Evolutionary conservation across 2,888 invertebrate species (phyloP), one percentile per base, ranked within the genome.

Genomic region (Apotomis capreana): DNA sequence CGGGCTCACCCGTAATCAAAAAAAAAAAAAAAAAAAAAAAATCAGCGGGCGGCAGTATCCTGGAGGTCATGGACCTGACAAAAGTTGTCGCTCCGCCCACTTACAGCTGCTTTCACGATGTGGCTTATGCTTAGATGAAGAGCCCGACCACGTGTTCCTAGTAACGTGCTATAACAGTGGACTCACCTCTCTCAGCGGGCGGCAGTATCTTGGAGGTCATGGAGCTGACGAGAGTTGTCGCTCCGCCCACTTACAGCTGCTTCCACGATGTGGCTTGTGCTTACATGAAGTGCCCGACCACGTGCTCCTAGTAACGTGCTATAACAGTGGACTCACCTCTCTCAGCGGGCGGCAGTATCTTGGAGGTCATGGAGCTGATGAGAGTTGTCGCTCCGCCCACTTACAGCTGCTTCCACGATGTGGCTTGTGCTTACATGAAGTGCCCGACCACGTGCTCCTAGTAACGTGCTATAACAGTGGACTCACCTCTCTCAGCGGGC

Each of bases 281-380:
- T 83, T 95, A 97, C 64, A 96, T 93, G 37, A 96, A 77, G 76
- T 97, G 94, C 0, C 96, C 97, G 9, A 89, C 78, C 46, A 95
- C 94, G 81, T 97, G 97, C 0, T 96, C 95, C 37, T 94, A 95
- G 80, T 95, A 95, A 78, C 4, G 49, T 70, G 6, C 40, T 5
- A 40, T 46, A 46, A 9, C 9, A 9, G 9, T 46, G 46, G 5
- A 9, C 62, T 60, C 74, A 94, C 97, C 97, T 89, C 96, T 94
- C 83, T 97, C 97, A 52, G 94, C 90, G 0, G 94, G 87, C 0
- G 95, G 94, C 44, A 97, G 94, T 37, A 96, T 93, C 89, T 97
- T 97, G 0, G 97, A 97, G 0, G 96, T 95, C 94, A 97, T 96
- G 0, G 97, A 96, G n/a, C 97, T 93, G 72, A 97, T 94, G 70